Conservation (phyloP, 2,797 vertebrate species). For the Fundulus diaphanus region DNA sequence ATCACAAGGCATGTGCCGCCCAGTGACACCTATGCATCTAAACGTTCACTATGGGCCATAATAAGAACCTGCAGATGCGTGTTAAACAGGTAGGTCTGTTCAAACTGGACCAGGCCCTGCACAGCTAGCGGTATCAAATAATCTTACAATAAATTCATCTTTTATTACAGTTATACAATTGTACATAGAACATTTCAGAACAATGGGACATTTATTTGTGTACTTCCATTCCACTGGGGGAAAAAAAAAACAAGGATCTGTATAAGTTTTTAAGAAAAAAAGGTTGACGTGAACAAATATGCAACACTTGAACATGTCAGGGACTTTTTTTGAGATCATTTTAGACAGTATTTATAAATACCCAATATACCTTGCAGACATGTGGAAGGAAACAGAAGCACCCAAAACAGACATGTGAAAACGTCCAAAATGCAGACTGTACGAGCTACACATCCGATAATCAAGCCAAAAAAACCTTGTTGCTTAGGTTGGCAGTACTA, state of each 20-base stretch:
- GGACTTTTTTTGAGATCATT: no score
- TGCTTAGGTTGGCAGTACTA: neutral
- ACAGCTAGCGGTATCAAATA: neutral
- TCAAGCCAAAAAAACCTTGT: neutral
- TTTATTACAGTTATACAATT: neutral
- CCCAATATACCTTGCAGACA: neutral
- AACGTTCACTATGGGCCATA: no score
- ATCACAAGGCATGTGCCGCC: no score
- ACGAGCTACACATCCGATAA: neutral
- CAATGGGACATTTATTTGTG: neutral
- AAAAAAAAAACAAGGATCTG: neutral
- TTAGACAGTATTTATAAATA: no score
- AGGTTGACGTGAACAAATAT: neutral
- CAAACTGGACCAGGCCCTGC: neutral
- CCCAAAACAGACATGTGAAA: neutral
- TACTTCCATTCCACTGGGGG: neutral
- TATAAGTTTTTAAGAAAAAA: neutral
- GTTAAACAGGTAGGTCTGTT: no score
- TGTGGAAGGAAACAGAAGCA: neutral
- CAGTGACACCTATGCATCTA: no score
- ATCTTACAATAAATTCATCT: neutral
- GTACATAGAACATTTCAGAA: neutral
- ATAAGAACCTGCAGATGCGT: no score
- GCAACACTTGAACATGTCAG: no score
- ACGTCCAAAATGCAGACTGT: neutral